Evolutionary conservation across 1,140 invertebrate genomes (phyloP).

Genomic region (Diabrotica undecimpunctata): DNA sequence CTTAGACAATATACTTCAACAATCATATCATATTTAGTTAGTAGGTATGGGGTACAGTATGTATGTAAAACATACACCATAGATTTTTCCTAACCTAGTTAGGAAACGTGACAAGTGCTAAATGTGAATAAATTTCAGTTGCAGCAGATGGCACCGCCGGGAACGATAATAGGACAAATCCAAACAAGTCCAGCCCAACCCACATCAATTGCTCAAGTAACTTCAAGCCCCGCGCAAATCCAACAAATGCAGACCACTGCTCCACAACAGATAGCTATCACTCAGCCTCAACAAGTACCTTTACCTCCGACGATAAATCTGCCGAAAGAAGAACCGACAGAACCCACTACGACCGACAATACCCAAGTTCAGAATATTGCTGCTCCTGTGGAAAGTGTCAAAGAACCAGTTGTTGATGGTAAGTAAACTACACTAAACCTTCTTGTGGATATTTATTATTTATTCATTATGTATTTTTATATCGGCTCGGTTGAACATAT

Average conservation of each 20-base stretch:
- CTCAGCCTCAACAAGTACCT: slow-evolving; percentile 40
- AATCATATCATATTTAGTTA: no score
- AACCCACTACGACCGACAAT: slow-evolving; percentile 24
- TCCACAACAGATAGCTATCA: slow-evolving; percentile 45
- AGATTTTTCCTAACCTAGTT: no score
- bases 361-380: slow-evolving; percentile 25
- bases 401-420: slow-evolving; percentile 37
- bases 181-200: slow-evolving; percentile 42
- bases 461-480: no score
- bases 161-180: slow-evolving; percentile 51
- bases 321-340: slow-evolving; percentile 26
- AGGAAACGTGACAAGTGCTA: no score
- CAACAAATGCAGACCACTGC: slow-evolving; percentile 48
- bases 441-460: neutral
- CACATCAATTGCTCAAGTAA: slow-evolving; percentile 35
- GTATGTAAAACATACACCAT: no score
- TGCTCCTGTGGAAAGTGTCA: slow-evolving; percentile 28
- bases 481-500: no score
- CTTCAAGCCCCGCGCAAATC: slow-evolving; percentile 42
- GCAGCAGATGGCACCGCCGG: slow-evolving; percentile 48
- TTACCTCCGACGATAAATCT: slow-evolving; percentile 37
- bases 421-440: slow-evolving; percentile 11
- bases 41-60: no score
- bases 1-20: no score
- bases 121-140: slow-evolving; percentile 1